Evolutionary conservation across 2,113 vertebrate genomes (phyloP), one percentile per base, ranked within the genome.

Genomic region (Nanorana parkeri): DNA sequence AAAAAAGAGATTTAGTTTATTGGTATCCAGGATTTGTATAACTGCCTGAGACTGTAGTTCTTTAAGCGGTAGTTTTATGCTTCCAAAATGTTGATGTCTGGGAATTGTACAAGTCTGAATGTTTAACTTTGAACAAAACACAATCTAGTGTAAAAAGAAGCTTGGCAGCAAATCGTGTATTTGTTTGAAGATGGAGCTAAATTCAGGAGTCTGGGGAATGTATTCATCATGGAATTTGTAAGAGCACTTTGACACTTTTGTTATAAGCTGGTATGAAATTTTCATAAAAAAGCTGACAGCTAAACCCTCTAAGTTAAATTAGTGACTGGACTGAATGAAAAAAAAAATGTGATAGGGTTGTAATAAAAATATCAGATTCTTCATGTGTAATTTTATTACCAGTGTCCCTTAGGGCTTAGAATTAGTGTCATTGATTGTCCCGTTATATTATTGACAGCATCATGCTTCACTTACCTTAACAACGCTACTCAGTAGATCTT

Each of bases 111-210:
- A 24, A 73, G 24, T 73, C 26, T 19, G 17, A 56, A 58, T 29
- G 23, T 73, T 52, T 71, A 71, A 24, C 16, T 52, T 55, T 56
- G 8, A 58, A 73, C 71, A 73, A 56, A 75, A 75, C 28, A 24
- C 8, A 15, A 23, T 61, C 29, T 75, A 61, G 52, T 15, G 56
- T 15, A 47, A 47, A 47, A 61, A 51, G 11, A 63, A 10, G 16
- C 36, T 76, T 76, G 56, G 56, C 56, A 64, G 29, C 24, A 28
- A 61, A 75, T 61, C 28, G 58, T 76, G 56, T 77, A 47, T 77
- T 11, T 65, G 36, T n/a, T 51, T 77, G 74, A 77, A 77, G 58
- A 64, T 64, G 58, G 21, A 75, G 29, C 72, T 75, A 75, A 75
- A 52, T 51, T 32, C 51, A n/a, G 47, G 36, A 51, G 23, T 77